These are phyloP conservation scores for Nysson spinosus DNA, from an alignment of 2,888 invertebrate species.

Conservation along the genomic window DNA sequence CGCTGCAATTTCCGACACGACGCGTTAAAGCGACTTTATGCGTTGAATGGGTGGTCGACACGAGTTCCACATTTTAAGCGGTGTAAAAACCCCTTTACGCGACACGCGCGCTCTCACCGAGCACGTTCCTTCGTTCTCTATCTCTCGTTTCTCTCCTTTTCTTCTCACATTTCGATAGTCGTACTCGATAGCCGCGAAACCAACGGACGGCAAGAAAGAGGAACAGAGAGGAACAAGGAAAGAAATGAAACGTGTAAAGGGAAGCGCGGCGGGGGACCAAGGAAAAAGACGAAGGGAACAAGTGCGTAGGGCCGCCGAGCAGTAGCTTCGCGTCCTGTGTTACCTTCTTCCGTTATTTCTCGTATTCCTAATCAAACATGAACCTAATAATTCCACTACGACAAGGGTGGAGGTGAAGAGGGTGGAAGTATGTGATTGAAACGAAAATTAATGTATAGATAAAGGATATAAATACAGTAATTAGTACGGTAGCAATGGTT, in stretches of 20 bases:
- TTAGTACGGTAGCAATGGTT: constrained; percentile 23
- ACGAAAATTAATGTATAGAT: too few species aligned
- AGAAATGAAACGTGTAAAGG: background rate
- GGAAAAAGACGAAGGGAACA: background rate
- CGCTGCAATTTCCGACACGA: constrained; percentile 38
- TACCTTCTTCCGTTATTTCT: constrained; percentile 21
- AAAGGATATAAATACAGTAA: constrained; percentile 30
- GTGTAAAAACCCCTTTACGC: constrained; percentile 42
- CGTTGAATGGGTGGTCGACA: constrained; percentile 37
- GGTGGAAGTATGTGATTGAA: too few species aligned
- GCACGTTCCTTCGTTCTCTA: background rate
- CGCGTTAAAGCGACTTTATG: constrained; percentile 44
- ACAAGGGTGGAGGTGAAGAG: constrained; percentile 28
- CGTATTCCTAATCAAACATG: constrained; percentile 38
- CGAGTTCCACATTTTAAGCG: constrained; percentile 46
- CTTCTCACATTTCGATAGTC: constrained; percentile 2
- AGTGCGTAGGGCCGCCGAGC: constrained; percentile 57
- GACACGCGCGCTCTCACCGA: constrained; percentile 32
- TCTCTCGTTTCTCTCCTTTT: background rate
- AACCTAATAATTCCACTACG: constrained; percentile 64
- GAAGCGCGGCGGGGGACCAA: constrained; percentile 1
- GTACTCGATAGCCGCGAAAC: constrained; percentile 28
- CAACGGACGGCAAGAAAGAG: background rate
- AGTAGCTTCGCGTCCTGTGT: constrained; percentile 53
- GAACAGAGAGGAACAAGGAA: background rate